A percentile compares a stretch with the other conserved stretches of the same genome.
These are phyloP conservation scores for Melanargia galathea DNA, from an alignment of 2,888 invertebrate species.

Conservation along the genomic window DNA sequence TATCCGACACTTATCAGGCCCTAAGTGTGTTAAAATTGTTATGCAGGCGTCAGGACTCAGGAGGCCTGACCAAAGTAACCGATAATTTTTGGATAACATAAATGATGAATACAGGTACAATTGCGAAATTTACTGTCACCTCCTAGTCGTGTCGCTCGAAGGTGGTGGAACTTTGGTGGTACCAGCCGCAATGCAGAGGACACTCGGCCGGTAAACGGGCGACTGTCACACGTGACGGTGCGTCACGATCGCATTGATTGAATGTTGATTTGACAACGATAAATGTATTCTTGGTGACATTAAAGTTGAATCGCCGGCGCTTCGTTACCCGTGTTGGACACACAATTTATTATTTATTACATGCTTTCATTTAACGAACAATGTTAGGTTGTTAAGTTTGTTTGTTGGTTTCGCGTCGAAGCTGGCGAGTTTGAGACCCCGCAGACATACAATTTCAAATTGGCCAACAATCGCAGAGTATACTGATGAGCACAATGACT, in stretches of 20 bases:
- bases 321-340: constrained; percentile 27
- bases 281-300: constrained; percentile 42
- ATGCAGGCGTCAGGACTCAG: too few relatives aligned
- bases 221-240: constrained; percentile 44
- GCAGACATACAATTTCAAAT: too few relatives aligned
- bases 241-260: constrained; percentile 44
- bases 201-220: constrained; percentile 41
- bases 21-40: too few relatives aligned
- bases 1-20: too few relatives aligned
- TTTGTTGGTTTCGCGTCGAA: constrained; percentile 16
- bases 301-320: constrained; percentile 29
- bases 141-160: not conserved
- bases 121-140: too few relatives aligned
- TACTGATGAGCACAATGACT: too few relatives aligned
- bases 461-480: too few relatives aligned
- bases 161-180: not conserved
- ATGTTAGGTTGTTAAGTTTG: not conserved
- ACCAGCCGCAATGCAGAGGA: constrained; percentile 11
- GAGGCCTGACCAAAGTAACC: too few relatives aligned
- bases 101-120: too few relatives aligned
- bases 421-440: not conserved
- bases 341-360: constrained; percentile 26
- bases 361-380: constrained; percentile 18
- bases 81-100: too few relatives aligned
- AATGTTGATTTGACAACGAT: constrained; percentile 41